Percentiles rank a stretch among this genome's conserved stretches.
Evolutionary conservation across 1,140 invertebrate species (phyloP).

Genomic region (Myzus persicae): DNA sequence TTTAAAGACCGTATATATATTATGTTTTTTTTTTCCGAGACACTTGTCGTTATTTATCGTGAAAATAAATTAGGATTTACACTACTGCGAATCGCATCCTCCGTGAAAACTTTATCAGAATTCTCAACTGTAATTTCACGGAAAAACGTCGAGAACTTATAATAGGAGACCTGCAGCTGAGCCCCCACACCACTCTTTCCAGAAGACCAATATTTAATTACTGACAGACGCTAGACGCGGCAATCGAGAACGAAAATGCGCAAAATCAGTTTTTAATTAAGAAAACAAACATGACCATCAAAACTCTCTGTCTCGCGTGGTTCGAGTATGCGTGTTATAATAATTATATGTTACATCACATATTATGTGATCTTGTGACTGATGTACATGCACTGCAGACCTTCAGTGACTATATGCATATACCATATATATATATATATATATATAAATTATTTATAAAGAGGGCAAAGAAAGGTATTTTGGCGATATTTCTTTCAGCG

Average conservation of each 20-base stretch:
- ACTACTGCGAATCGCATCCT: background rate
- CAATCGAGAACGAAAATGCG: background rate
- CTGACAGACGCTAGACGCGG: too few relatives aligned
- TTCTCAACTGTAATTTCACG: background rate
- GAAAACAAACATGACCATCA: background rate
- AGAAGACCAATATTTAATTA: background rate
- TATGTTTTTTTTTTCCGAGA: background rate
- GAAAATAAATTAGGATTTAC: slow-evolving; percentile 14
- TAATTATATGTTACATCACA: too few relatives aligned
- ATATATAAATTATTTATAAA: too few relatives aligned
- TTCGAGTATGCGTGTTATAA: too few relatives aligned
- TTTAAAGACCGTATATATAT: background rate
- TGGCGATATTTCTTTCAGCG: too few relatives aligned
- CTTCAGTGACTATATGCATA: too few relatives aligned
- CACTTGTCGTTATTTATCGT: background rate
- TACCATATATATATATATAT: too few relatives aligned
- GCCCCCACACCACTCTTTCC: background rate
- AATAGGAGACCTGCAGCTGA: background rate
- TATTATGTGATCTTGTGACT: too few relatives aligned
- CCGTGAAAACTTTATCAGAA: background rate
- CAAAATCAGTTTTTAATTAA: background rate
- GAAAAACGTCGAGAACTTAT: background rate
- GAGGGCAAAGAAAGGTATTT: too few relatives aligned
- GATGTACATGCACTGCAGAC: too few relatives aligned
- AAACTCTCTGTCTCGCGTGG: background rate